These are phyloP conservation scores for Perizoma affinitatum DNA, from an alignment of 2,888 invertebrate genomes.

Conservation along the genomic window DNA sequence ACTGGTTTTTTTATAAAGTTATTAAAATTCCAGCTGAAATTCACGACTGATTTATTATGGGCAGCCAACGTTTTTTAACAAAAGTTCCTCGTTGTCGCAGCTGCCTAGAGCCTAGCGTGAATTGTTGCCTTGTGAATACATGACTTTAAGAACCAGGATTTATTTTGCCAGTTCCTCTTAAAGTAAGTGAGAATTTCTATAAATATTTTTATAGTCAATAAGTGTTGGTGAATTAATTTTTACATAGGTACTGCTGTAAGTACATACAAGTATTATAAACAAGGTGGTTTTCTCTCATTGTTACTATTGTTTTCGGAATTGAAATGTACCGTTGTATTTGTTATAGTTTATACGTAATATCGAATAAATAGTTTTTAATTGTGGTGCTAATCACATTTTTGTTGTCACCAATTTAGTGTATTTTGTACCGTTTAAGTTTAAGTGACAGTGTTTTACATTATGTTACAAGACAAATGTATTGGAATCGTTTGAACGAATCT, in stretches of 20 bases:
- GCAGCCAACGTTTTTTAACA: no score
- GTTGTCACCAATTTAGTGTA: slow-evolving; percentile 65
- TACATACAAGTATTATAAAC: slow-evolving; percentile 68
- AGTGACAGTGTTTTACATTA: slow-evolving; percentile 53
- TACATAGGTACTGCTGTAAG: slow-evolving; percentile 67
- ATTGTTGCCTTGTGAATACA: no score
- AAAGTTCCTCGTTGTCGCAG: no score
- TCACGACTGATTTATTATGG: no score
- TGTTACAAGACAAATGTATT: slow-evolving; percentile 52
- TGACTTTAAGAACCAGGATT: slow-evolving; percentile 68
- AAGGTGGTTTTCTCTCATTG: slow-evolving; percentile 44
- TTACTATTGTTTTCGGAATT: slow-evolving; percentile 50
- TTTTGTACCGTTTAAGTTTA: slow-evolving; percentile 73
- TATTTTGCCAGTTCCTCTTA: slow-evolving; percentile 84
- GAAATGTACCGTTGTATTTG: slow-evolving; percentile 57
- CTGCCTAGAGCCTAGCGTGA: no score
- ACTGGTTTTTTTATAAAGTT: no score
- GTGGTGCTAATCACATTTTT: slow-evolving; percentile 72
- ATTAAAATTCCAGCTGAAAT: no score
- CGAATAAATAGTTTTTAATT: slow-evolving; percentile 65
- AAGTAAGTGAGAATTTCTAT: slow-evolving; percentile 83
- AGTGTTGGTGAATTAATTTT: slow-evolving; percentile 81
- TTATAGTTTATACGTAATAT: slow-evolving; percentile 58
- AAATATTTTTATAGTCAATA: slow-evolving; percentile 80
- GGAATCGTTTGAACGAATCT: slow-evolving; percentile 43